Conservation (phyloP, 1,140 invertebrate genomes). For the Theocolax elegans region DNA sequence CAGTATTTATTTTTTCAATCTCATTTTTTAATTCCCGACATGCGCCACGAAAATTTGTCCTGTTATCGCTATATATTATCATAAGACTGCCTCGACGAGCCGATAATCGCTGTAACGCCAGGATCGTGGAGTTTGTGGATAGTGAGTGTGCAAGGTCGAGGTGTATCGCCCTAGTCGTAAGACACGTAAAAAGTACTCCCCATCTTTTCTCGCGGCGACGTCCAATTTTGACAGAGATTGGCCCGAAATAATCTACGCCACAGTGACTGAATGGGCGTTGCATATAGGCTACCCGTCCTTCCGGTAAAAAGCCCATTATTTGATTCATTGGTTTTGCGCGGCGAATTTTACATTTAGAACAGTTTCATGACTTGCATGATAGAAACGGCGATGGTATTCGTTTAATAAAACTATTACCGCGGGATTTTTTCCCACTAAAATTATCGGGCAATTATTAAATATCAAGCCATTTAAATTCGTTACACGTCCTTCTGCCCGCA, state of each 20-base stretch:
- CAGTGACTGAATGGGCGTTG: slow-evolving; percentile 45
- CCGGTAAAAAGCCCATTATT: no score
- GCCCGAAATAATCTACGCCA: slow-evolving; percentile 53
- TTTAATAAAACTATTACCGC: no score
- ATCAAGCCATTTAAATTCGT: no score
- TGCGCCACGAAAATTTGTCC: not conserved
- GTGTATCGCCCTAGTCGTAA: slow-evolving; percentile 44
- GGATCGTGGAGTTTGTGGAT: slow-evolving; percentile 45
- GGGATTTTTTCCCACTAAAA: no score
- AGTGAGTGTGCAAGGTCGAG: slow-evolving; percentile 44
- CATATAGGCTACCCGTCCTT: slow-evolving; percentile 9
- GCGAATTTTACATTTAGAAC: no score
- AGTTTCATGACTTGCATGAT: no score
- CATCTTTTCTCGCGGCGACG: slow-evolving; percentile 51
- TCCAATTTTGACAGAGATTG: slow-evolving; percentile 46
- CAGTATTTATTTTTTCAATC: not conserved
- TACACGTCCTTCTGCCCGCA: no score
- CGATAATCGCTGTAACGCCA: slow-evolving; percentile 47
- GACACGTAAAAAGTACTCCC: slow-evolving; percentile 51
- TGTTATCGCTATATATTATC: not conserved
- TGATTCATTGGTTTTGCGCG: no score
- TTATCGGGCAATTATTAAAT: no score
- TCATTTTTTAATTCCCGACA: not conserved
- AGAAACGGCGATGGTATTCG: no score
- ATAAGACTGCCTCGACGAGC: slow-evolving; percentile 32